A percentile compares a stretch with the other conserved stretches of the same genome.
Evolutionary conservation across 2,797 vertebrate species (phyloP).

Genomic region (Schizopygopsis pylzovi): DNA sequence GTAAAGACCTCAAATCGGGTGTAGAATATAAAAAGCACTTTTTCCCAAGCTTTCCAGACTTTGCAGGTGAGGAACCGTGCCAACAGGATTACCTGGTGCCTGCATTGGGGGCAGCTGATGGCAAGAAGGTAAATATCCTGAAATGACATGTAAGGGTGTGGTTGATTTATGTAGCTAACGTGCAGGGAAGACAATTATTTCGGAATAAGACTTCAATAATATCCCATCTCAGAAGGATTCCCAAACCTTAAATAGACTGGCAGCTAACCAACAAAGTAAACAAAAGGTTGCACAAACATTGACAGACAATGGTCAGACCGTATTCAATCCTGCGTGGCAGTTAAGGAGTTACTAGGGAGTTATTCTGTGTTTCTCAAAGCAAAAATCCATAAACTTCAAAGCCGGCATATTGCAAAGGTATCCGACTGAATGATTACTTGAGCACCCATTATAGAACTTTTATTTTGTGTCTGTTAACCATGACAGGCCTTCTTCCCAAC

Average conservation of each 20-base stretch:
- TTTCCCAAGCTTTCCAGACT: slow-evolving; percentile 23
- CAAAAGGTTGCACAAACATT: slow-evolving; percentile 48
- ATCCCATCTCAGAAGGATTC: slow-evolving; percentile 51
- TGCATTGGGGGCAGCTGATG: slow-evolving; percentile 47
- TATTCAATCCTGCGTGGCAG: slow-evolving; percentile 28
- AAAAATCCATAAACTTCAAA: slow-evolving; percentile 35
- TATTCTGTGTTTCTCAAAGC: background rate
- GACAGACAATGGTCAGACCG: slow-evolving; percentile 47
- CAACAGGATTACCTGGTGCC: slow-evolving; percentile 56
- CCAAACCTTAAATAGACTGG: slow-evolving; percentile 56
- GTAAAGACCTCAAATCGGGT: slow-evolving; percentile 47
- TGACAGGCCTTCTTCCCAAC: slow-evolving; percentile 68
- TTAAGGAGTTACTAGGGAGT: slow-evolving; percentile 31
- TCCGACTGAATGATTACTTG: slow-evolving; percentile 54
- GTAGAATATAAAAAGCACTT: slow-evolving; percentile 6
- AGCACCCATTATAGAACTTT: slow-evolving; percentile 64
- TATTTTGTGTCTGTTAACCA: slow-evolving; percentile 66
- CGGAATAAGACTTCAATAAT: slow-evolving; percentile 56
- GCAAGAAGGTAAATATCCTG: slow-evolving; percentile 62
- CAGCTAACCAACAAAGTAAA: slow-evolving; percentile 50
- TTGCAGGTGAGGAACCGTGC: slow-evolving; percentile 39
- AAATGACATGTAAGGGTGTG: slow-evolving; percentile 56
- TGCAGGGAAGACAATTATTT: slow-evolving; percentile 59
- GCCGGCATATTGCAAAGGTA: slow-evolving; percentile 18
- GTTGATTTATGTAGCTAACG: slow-evolving; percentile 47